Evolutionary conservation across 2,888 invertebrate species (phyloP), one percentile per base, ranked within the genome.

Genomic region (Drosophila emarginata): DNA sequence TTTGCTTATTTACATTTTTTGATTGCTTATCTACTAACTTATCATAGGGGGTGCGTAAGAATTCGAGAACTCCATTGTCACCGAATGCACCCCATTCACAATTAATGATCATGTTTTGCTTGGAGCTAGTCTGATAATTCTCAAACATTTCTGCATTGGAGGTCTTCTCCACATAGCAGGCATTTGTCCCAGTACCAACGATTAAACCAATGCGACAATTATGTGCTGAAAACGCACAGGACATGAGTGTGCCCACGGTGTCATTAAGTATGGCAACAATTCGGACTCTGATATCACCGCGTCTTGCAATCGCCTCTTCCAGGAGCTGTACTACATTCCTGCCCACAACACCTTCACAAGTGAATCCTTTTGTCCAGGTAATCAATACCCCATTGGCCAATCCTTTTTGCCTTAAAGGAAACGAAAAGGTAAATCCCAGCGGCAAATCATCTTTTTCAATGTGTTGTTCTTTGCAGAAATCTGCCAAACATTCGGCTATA

Each of bases 71-170:
- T 4, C 97, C 97, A 79, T 96, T 95, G 89, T 98, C 97, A 0
- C 99, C 99, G 90, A 99, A 98, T 3, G 98, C 98, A 4, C 99
- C 99, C 97, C 98, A 97, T 91, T 99, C 99, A 0, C 96, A 96
- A 92, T 99, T 99, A 80, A 99, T 95, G 64, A 98, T 93, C 80
- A 98, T 95, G 3, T 70, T 66, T 4, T 76, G 78, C 14, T 82
- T 80, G 0, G 21, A 21, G 26, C 66, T 74, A 0, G 50, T 67
- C 56, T 74, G 65, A 21, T 67, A 67, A 0, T 94, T 95, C 76
- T 96, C 95, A 91, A 96, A 96, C 71, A 95, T 89, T 86, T 96
- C 95, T 12, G 95, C 96, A 86, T 97, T 96, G 75, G 95, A 94
- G 18, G 97, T 94, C 77, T 94, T 94, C 90, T 86, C 85, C 67